A percentile compares a stretch with the other conserved stretches of the same genome.
These are phyloP conservation scores for Colletes collaris DNA, from an alignment of 2,888 invertebrate species.

Conservation along the genomic window DNA sequence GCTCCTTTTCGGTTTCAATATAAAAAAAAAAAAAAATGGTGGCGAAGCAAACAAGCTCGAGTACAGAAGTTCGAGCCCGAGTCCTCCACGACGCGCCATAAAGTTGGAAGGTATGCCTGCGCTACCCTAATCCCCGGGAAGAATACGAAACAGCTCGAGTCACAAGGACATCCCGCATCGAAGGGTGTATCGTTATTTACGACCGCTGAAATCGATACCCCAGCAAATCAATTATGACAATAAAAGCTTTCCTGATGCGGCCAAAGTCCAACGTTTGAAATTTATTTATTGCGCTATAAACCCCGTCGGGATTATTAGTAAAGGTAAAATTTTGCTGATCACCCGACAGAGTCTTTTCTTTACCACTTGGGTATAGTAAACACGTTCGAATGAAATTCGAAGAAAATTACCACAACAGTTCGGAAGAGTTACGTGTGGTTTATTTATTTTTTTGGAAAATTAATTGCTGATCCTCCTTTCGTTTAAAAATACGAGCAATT, in stretches of 20 bases:
- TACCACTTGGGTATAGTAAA: no score
- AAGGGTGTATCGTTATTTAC: constrained; percentile 76
- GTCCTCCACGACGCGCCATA: constrained; percentile 48
- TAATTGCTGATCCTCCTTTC: no score
- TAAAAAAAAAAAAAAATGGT: background rate
- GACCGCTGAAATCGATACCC: constrained; percentile 80
- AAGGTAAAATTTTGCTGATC: no score
- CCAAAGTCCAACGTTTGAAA: background rate
- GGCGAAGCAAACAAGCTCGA: background rate
- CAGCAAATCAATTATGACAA: constrained; percentile 77
- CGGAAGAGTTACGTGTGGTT: no score
- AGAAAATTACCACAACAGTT: no score
- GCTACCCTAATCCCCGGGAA: constrained; percentile 68
- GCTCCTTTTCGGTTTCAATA: background rate
- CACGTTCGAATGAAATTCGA: no score
- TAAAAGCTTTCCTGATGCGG: constrained; percentile 52
- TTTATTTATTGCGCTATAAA: no score
- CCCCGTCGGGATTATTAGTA: no score
- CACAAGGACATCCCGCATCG: constrained; percentile 69
- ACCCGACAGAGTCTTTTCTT: no score
- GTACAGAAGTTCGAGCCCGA: constrained; percentile 8
- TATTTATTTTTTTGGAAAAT: no score
- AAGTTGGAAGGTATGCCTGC: constrained; percentile 58
- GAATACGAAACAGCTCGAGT: constrained; percentile 66
- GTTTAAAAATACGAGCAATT: no score